phyloP scores from a whole-genome alignment of 2,888 invertebrate genomes.

The Cremastinae sp. region DNA sequence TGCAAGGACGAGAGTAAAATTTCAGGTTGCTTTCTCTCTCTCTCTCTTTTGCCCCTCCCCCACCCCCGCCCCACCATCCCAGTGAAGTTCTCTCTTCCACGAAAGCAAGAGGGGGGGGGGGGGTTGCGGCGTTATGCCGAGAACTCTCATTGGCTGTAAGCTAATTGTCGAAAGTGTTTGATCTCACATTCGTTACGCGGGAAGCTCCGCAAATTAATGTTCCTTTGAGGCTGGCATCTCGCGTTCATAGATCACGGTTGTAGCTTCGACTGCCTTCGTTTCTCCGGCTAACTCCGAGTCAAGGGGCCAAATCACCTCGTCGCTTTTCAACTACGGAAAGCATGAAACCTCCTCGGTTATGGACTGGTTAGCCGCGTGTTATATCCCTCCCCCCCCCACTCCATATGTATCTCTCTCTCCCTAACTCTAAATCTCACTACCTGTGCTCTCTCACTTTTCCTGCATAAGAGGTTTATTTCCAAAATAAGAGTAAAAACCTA shows the following conservation, averaged over 20 bases:
- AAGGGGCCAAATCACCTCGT: slow-evolving; percentile 50
- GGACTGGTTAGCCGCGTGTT: slow-evolving; percentile 67
- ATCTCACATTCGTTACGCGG: slow-evolving; percentile 71
- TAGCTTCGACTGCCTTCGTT: slow-evolving; percentile 56
- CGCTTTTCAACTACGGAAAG: slow-evolving; percentile 54
- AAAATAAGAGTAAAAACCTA: slow-evolving; percentile 47
- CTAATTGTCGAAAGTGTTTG: slow-evolving; percentile 76
- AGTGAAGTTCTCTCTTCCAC: slow-evolving; percentile 11
- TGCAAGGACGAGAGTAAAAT: slow-evolving; percentile 30
- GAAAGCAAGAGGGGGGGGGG: slow-evolving; percentile 1
- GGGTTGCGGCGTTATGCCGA: slow-evolving; percentile 42
- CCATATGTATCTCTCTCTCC: slow-evolving; percentile 5
- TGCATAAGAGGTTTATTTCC: slow-evolving; percentile 49
- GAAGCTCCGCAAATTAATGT: slow-evolving; percentile 74
- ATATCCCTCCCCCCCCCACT: background rate
- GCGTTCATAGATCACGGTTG: slow-evolving; percentile 46
- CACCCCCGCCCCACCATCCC: too few relatives aligned
- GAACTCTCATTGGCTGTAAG: slow-evolving; percentile 64
- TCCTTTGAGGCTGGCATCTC: slow-evolving; percentile 71
- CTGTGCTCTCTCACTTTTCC: slow-evolving; percentile 25
- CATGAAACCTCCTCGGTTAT: slow-evolving; percentile 69
- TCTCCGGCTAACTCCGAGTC: slow-evolving; percentile 44
- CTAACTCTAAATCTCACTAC: too few relatives aligned
- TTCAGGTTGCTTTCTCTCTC: background rate
- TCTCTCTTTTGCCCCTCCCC: background rate